Percentiles rank a stretch among this genome's conserved stretches.
Conservation (phyloP, 2,797 vertebrate genomes). For the Alectoris magna region DNA sequence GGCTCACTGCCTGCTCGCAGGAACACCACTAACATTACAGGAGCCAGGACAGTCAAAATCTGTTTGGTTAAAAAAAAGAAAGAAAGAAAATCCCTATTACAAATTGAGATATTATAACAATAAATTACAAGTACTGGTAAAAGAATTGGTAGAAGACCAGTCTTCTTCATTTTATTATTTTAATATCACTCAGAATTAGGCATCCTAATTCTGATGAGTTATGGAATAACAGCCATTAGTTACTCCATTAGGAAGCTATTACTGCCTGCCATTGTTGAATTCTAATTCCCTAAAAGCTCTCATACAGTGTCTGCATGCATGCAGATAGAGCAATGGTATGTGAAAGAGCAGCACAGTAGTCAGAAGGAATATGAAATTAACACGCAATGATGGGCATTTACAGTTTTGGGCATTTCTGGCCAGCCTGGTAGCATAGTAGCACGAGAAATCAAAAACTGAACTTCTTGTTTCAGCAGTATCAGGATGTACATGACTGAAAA, state of each 20-base stretch:
- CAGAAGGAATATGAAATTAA: not conserved
- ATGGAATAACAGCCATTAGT: not conserved
- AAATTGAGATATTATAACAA: not conserved
- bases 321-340: not conserved
- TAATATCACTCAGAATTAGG: not conserved
- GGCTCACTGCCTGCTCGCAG: fast-evolving
- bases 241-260: conserved; percentile 17
- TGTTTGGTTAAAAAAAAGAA: not conserved
- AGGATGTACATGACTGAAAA: not conserved
- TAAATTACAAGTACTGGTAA: not conserved
- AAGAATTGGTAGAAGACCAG: not conserved
- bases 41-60: fast-evolving
- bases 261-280: not conserved
- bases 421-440: not conserved
- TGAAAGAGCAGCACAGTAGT: not conserved
- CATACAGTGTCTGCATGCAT: not conserved
- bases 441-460: not conserved
- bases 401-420: not conserved
- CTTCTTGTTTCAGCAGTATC: not conserved
- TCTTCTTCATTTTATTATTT: not conserved
- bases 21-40: not conserved
- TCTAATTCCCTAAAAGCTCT: conserved; percentile 6
- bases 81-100: not conserved
- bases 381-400: not conserved
- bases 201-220: not conserved